Percentiles rank a stretch among this genome's conserved stretches.
phyloP scores from a whole-genome alignment of 1,140 invertebrate species.

The Zaprionus africanus region DNA sequence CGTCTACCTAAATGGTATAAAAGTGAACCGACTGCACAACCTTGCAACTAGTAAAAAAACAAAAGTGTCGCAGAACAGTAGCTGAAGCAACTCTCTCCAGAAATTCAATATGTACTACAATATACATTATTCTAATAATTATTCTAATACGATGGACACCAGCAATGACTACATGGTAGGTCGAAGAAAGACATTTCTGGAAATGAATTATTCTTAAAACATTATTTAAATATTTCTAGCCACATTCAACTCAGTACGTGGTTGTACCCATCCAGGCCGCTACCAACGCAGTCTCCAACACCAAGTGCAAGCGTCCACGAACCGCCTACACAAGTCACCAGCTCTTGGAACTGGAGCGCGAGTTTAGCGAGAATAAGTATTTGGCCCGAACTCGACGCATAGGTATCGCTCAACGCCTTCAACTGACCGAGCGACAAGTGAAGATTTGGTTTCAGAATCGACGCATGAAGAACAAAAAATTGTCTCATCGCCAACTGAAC shows the following conservation, averaged over 20 bases:
- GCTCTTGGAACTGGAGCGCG: slow-evolving; percentile 87
- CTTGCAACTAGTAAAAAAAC: slow-evolving; percentile 69
- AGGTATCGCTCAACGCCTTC: slow-evolving; percentile 89
- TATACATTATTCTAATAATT: slow-evolving; percentile 27
- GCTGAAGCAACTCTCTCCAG: slow-evolving; percentile 4
- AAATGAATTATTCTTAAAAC: neutral
- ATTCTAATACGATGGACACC: slow-evolving; percentile 7
- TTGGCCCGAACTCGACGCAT: slow-evolving; percentile 91
- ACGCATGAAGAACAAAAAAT: slow-evolving; percentile 75
- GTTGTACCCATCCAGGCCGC: neutral
- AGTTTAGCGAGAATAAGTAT: slow-evolving; percentile 88
- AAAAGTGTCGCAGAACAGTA: slow-evolving; percentile 44
- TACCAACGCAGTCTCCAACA: neutral
- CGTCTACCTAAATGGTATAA: slow-evolving; percentile 62
- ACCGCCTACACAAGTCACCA: slow-evolving; percentile 93
- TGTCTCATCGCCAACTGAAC: slow-evolving; percentile 30
- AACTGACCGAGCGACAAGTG: slow-evolving; percentile 92
- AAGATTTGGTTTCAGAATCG: slow-evolving; percentile 92
- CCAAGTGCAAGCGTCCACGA: slow-evolving; percentile 84
- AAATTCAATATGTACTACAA: slow-evolving; percentile 50
- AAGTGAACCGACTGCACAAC: slow-evolving; percentile 46
- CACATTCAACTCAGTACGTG: slow-evolving; percentile 6
- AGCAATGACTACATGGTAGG: slow-evolving; percentile 7
- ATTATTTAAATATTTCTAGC: neutral
- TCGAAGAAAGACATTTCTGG: neutral